Percentiles rank a stretch among this genome's conserved stretches.
Conservation (phyloP, 2,888 invertebrate genomes). For the Ceriagrion tenellum region DNA sequence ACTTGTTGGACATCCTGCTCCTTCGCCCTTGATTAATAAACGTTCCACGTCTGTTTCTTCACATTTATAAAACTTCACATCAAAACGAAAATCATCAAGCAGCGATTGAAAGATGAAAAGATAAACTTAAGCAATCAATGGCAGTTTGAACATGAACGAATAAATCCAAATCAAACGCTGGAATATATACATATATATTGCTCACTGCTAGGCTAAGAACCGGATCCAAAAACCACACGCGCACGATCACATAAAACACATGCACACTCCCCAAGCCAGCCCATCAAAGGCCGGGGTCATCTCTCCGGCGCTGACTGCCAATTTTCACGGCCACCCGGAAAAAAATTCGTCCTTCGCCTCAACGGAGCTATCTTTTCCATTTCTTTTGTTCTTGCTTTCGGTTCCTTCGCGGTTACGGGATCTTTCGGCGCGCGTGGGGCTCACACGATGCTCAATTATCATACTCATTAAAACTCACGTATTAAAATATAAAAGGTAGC, state of each 20-base stretch:
- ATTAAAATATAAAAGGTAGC: background rate
- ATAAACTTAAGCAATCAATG: background rate
- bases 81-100: too few relatives aligned
- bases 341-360: constrained; percentile 42
- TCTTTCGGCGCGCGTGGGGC: background rate
- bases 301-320: constrained; percentile 53
- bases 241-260: background rate
- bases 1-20: too few relatives aligned
- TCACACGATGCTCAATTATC: background rate
- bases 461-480: background rate
- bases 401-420: background rate
- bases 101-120: too few relatives aligned
- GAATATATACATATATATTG: background rate
- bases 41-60: too few relatives aligned
- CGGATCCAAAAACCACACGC: constrained; percentile 42
- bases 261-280: background rate
- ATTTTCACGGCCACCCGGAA: constrained; percentile 66
- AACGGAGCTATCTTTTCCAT: background rate
- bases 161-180: background rate
- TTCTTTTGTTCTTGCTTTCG: background rate
- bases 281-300: constrained; percentile 45
- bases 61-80: too few relatives aligned
- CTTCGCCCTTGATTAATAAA: too few relatives aligned
- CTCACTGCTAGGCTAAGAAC: constrained; percentile 20
- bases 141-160: background rate